Percentiles rank a stretch among this genome's conserved stretches.
Conservation (phyloP, 1,140 invertebrate species). For the Heliconius eleuchia region DNA sequence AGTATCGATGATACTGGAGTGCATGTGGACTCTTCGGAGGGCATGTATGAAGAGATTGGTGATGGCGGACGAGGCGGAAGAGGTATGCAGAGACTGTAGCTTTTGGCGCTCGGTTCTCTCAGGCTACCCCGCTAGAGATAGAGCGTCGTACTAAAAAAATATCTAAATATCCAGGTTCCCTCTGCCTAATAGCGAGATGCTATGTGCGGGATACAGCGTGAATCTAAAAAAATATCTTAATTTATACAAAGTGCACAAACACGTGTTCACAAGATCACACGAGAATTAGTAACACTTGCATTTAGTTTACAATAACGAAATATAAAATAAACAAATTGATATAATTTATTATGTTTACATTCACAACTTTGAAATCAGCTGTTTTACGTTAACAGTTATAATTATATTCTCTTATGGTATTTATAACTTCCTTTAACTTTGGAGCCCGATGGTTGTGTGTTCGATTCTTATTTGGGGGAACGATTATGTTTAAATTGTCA, state of each 20-base stretch:
- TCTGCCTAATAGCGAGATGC: no score
- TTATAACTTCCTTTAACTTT: background rate
- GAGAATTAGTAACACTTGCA: background rate
- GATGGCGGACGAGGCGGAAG: no score
- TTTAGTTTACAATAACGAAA: background rate
- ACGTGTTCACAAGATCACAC: background rate
- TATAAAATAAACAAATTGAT: slow-evolving; percentile 1
- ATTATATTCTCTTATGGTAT: background rate
- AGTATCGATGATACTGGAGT: no score
- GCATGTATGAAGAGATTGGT: no score
- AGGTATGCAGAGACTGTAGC: no score
- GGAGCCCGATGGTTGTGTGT: no score
- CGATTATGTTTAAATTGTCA: no score
- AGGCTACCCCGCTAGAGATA: no score
- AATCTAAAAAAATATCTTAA: background rate
- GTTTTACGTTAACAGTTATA: background rate
- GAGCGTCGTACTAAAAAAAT: background rate
- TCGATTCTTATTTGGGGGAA: background rate
- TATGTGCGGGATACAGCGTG: background rate
- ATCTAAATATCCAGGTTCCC: background rate
- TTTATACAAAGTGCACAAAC: background rate
- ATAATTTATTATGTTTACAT: background rate
- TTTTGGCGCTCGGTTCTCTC: no score
- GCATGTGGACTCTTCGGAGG: no score
- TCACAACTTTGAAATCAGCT: background rate